A percentile compares a stretch with the other conserved stretches of the same genome.
phyloP scores from a whole-genome alignment of 2,113 vertebrate genomes.

The Pteruthius melanotis region DNA sequence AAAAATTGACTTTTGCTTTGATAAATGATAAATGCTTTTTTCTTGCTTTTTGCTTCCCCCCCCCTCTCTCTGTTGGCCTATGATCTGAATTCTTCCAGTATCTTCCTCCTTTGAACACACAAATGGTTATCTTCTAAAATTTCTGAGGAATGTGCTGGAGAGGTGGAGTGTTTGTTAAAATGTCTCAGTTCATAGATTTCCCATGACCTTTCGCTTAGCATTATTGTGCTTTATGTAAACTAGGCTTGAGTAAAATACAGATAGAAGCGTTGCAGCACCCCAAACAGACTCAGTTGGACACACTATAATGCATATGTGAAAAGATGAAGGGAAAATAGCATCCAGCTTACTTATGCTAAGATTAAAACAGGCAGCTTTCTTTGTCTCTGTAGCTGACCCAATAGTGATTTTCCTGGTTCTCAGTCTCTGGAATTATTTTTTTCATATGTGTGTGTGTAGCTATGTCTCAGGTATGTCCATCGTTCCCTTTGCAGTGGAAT shows the following conservation, averaged over 20 bases:
- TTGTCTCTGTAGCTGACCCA: neutral
- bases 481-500: neutral
- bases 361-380: neutral
- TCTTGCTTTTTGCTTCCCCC: rapidly evolving
- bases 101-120: neutral
- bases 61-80: neutral
- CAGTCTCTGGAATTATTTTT: neutral
- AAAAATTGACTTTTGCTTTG: neutral
- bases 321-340: neutral
- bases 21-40: neutral
- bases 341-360: neutral
- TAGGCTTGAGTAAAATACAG: neutral
- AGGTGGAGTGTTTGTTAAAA: neutral
- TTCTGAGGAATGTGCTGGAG: neutral
- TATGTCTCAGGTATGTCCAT: neutral
- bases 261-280: neutral
- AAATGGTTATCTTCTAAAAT: neutral
- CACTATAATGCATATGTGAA: neutral
- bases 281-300: neutral
- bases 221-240: neutral
- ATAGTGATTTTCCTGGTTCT: neutral
- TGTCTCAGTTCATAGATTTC: neutral
- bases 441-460: neutral
- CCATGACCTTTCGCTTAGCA: neutral
- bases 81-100: neutral